phyloP scores from a whole-genome alignment of 2,888 invertebrate genomes.

The Drosophila subquinaria region DNA sequence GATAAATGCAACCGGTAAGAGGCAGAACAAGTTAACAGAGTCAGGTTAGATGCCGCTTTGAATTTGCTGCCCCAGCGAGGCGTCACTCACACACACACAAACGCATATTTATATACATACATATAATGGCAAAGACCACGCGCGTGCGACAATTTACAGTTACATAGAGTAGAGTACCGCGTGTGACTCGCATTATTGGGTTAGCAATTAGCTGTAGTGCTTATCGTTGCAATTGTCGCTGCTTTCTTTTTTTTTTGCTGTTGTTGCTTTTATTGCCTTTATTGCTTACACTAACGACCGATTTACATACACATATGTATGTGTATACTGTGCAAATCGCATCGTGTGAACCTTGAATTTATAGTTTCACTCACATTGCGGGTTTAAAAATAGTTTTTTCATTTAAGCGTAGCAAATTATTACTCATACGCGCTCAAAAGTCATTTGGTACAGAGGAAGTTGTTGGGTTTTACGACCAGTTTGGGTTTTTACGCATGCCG shows the following conservation, averaged over 20 bases:
- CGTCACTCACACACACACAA: slow-evolving; percentile 7
- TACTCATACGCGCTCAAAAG: slow-evolving; percentile 7
- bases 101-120: slow-evolving; percentile 9
- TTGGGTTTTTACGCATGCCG: neutral
- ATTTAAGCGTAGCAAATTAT: slow-evolving; percentile 9
- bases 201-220: slow-evolving; percentile 62
- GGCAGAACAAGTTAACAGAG: slow-evolving; percentile 17
- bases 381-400: neutral
- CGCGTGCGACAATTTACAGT: slow-evolving; percentile 67
- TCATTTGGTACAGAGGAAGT: slow-evolving; percentile 7
- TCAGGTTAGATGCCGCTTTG: slow-evolving; percentile 19
- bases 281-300: slow-evolving; percentile 20
- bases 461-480: slow-evolving; percentile 5
- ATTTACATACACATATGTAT: neutral
- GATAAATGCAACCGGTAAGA: slow-evolving; percentile 20
- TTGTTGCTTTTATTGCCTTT: slow-evolving; percentile 10
- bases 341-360: slow-evolving; percentile 14
- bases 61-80: slow-evolving; percentile 27
- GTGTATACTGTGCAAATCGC: neutral
- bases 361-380: slow-evolving; percentile 3
- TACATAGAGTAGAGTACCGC: slow-evolving; percentile 47
- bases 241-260: slow-evolving; percentile 10
- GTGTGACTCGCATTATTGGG: slow-evolving; percentile 71
- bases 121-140: slow-evolving; percentile 45
- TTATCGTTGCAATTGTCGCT: slow-evolving; percentile 35